Evolutionary conservation across 92 coral and sea anemone genomes (phyloP).

Genomic region (Ricordea florida): DNA sequence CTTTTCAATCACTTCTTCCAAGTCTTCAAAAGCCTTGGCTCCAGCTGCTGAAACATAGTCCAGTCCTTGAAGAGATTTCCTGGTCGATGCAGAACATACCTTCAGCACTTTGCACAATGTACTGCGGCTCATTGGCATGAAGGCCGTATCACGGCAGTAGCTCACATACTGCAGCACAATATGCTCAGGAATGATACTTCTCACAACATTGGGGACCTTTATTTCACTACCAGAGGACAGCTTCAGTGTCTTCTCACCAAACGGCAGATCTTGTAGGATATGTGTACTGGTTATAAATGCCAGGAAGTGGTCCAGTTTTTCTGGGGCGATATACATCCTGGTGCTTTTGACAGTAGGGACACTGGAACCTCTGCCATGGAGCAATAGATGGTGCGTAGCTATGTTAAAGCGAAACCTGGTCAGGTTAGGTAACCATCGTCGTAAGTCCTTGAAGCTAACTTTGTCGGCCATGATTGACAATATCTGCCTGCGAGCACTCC

Average conservation of each 20-base stretch:
- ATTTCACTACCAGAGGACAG: constrained; percentile 36
- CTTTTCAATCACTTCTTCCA: constrained; percentile 50
- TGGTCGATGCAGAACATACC: constrained; percentile 47
- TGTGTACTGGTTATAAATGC: constrained; percentile 58
- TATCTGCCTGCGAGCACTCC: constrained; percentile 28
- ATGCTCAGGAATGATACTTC: constrained; percentile 62
- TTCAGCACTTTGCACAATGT: constrained; percentile 44
- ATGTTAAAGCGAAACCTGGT: constrained; percentile 39
- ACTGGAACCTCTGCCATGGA: constrained; percentile 61
- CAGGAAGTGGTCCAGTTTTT: constrained; percentile 53
- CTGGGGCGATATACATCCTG: constrained; percentile 50
- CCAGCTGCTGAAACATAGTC: constrained; percentile 29
- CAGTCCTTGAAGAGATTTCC: constrained; percentile 45
- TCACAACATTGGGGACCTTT: constrained; percentile 59
- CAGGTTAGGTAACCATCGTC: constrained; percentile 27
- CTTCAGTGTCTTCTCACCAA: constrained; percentile 54
- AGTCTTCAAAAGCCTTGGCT: constrained; percentile 56
- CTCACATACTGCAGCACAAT: constrained; percentile 50
- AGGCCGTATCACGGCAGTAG: constrained; percentile 39
- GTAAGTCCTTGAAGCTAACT: constrained; percentile 29
- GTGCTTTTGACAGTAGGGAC: constrained; percentile 25
- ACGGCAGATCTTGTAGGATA: constrained; percentile 62
- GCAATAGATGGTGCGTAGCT: constrained; percentile 49
- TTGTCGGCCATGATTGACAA: constrained; percentile 47
- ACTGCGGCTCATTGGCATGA: constrained; percentile 59